These are phyloP conservation scores for Recurvirostra avosetta DNA, from an alignment of 2,113 vertebrate species.

Conservation along the genomic window DNA sequence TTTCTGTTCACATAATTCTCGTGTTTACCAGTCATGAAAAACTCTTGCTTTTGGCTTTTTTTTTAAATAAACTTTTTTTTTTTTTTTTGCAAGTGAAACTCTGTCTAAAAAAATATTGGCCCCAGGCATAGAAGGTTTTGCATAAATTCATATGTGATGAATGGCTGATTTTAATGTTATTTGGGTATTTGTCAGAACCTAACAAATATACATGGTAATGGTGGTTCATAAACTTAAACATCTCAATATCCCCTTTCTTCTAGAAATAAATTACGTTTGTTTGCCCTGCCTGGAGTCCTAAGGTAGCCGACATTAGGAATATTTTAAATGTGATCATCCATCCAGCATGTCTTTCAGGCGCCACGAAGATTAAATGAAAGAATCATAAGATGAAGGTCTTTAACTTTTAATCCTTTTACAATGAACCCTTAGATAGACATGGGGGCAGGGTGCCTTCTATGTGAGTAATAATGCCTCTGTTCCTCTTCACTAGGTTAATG, in stretches of 20 bases:
- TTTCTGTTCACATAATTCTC: conserved; percentile 82
- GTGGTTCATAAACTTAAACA: conserved; percentile 80
- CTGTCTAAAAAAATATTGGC: conserved; percentile 82
- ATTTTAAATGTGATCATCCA: conserved; percentile 90
- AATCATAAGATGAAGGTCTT: conserved; percentile 92
- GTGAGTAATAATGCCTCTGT: conserved; percentile 81
- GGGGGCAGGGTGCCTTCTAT: conserved; percentile 83
- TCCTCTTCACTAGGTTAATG: conserved; percentile 81
- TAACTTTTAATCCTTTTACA: conserved; percentile 95
- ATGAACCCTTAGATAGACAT: conserved; percentile 89
- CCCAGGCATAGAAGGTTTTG: conserved; percentile 77
- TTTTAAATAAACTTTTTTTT: conserved; percentile 55
- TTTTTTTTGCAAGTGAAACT: conserved; percentile 72
- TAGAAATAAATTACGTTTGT: conserved; percentile 83
- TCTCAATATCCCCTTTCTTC: conserved; percentile 84
- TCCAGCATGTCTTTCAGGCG: conserved; percentile 90
- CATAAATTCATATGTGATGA: conserved; percentile 84
- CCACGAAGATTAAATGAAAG: conserved; percentile 93
- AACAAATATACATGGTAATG: conserved; percentile 78
- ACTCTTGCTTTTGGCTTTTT: conserved; percentile 73
- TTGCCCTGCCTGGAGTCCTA: conserved; percentile 84
- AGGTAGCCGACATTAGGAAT: conserved; percentile 86
- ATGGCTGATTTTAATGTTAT: conserved; percentile 83
- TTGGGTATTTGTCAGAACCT: conserved; percentile 83
- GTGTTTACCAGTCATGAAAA: conserved; percentile 82